phyloP scores from a whole-genome alignment of 2,888 invertebrate genomes.

The Acanthopleura granulata region DNA sequence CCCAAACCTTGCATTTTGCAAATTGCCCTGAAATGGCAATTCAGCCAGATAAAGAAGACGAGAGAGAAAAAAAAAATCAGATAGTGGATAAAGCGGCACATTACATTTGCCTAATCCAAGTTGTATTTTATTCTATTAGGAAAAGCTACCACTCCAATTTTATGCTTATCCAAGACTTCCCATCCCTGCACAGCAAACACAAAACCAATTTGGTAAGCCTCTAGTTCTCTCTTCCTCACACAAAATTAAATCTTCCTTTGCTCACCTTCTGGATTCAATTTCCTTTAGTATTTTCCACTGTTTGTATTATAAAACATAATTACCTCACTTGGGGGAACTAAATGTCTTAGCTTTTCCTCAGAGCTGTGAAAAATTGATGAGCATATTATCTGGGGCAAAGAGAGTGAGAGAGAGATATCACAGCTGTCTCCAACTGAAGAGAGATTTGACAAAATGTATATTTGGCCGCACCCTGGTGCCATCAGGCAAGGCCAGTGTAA shows the following conservation, averaged over 20 bases:
- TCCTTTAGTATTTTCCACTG: conserved; percentile 17
- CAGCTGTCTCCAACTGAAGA: not conserved
- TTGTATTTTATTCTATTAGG: conserved; percentile 19
- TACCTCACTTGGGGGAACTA: conserved; percentile 14
- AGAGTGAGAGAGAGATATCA: not conserved
- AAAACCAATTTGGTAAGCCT: conserved; percentile 17
- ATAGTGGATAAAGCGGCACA: conserved; percentile 18
- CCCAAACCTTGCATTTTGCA: conserved; percentile 18
- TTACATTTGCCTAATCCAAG: conserved; percentile 20
- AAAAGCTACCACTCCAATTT: conserved; percentile 18
- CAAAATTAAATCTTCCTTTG: conserved; percentile 17
- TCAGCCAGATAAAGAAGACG: conserved; percentile 12
- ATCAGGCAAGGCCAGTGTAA: too few relatives aligned
- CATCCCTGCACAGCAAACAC: conserved; percentile 16
- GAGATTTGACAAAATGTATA: not conserved
- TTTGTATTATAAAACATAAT: conserved; percentile 20
- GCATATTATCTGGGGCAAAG: not conserved
- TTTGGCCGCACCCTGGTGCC: too few relatives aligned
- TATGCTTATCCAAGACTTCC: conserved; percentile 15
- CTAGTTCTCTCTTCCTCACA: conserved; percentile 13
- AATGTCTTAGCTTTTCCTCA: conserved; percentile 20
- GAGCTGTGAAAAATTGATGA: conserved; percentile 17
- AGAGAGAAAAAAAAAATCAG: conserved; percentile 12
- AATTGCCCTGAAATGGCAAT: conserved; percentile 20
- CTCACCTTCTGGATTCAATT: conserved; percentile 15